Conservation (phyloP, 2,888 invertebrate genomes). For the Ormyrus rosae region DNA sequence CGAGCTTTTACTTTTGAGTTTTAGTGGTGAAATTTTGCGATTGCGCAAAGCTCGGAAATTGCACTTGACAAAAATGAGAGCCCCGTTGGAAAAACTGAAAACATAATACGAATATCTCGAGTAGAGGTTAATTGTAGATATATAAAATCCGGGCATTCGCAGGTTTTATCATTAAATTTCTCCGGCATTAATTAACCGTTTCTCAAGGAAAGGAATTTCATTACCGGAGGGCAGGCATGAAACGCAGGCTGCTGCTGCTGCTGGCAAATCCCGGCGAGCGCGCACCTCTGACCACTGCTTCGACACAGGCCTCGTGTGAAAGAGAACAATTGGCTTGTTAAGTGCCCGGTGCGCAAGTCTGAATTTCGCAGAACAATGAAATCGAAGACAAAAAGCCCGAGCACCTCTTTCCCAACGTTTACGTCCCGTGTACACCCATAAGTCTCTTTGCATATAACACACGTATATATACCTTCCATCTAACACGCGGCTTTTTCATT, state of each 20-base stretch:
- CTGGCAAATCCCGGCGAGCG: not conserved
- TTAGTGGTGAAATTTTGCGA: too few relatives aligned
- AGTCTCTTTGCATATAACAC: not conserved
- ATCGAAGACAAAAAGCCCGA: constrained; percentile 33
- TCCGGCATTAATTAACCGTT: constrained; percentile 25
- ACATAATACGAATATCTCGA: too few relatives aligned
- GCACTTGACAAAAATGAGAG: too few relatives aligned
- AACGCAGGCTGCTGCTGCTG: too few relatives aligned
- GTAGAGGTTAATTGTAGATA: too few relatives aligned
- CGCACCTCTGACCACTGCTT: not conserved
- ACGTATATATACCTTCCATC: constrained; percentile 2
- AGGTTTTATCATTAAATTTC: not conserved
- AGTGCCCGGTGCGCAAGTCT: not conserved
- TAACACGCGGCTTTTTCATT: constrained; percentile 29
- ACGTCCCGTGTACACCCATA: not conserved
- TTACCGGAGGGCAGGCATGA: not conserved
- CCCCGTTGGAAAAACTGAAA: too few relatives aligned
- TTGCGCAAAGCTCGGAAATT: too few relatives aligned
- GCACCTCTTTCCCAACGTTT: constrained; percentile 29
- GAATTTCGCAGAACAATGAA: constrained; percentile 49
- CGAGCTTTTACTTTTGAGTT: too few relatives aligned
- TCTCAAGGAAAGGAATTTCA: constrained; percentile 20
- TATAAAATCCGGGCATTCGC: too few relatives aligned
- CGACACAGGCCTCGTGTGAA: constrained; percentile 39
- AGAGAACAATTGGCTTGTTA: constrained; percentile 55